Conservation (phyloP, 2,113 vertebrate species). For the Xenus cinereus region DNA sequence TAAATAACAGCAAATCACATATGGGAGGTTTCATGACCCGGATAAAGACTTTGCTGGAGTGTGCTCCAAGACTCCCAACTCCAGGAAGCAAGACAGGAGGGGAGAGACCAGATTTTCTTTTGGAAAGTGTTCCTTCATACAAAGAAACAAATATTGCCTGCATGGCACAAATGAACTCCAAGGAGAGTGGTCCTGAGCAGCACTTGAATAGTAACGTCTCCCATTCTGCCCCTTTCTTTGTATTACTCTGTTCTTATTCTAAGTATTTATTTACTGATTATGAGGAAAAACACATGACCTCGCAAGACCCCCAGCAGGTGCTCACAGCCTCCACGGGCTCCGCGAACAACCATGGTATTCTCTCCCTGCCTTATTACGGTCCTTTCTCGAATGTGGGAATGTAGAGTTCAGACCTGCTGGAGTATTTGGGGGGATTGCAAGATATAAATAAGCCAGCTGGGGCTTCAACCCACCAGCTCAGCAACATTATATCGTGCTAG, state of each 20-base stretch:
- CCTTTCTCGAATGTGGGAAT: constrained; percentile 45
- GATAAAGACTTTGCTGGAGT: background rate
- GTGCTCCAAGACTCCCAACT: background rate
- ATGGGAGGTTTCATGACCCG: background rate
- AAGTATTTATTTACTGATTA: constrained; percentile 71
- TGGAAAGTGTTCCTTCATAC: background rate
- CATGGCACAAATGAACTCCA: background rate
- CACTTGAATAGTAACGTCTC: background rate
- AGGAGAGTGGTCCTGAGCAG: background rate
- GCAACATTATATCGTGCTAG: constrained; percentile 67
- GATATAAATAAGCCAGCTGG: constrained; percentile 68
- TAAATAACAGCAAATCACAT: background rate
- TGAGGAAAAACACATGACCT: constrained; percentile 56
- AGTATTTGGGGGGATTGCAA: constrained; percentile 47
- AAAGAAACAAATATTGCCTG: background rate
- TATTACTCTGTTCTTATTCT: constrained; percentile 38
- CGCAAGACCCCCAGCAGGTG: constrained; percentile 63
- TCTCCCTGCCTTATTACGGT: background rate
- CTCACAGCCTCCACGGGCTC: constrained; percentile 19
- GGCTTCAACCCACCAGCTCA: constrained; percentile 55
- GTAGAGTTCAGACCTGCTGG: constrained; percentile 32
- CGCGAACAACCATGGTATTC: background rate
- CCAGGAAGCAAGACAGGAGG: background rate
- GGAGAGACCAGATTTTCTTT: background rate
- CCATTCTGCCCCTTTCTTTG: background rate